Base-by-base conservation (phyloP, 2,888 invertebrate genomes). In the Zhuqinia jingwanae region DNA sequence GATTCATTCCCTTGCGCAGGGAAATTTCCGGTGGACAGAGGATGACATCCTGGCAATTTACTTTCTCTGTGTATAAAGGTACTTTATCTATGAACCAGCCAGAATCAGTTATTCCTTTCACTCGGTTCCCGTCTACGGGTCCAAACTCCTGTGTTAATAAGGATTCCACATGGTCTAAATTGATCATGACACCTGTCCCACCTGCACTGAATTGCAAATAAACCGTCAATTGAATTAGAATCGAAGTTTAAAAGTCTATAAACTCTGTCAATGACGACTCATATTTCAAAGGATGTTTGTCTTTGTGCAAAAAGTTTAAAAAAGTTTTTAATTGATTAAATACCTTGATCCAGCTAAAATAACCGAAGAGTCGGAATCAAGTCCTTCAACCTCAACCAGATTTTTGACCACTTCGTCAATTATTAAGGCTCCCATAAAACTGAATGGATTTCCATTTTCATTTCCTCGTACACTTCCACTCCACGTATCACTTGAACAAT, bases 401-500 rank as follows among this genome's bases (percentile, higher is more conserved):
- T 95, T 95, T 88, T 93, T 93, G 45, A 95, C 93, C 22, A 95
- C 94, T 92, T 97, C 96, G 73, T 95, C 95, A 27, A 98, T 95
- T 78, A 98, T 96, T 85, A 95, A 93, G 0, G 97, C 95, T 0
- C 98, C 98, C 94, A 97, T 95, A 92, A 98, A 98, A 45, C 96
- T 95, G 92, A 97, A 97, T 42, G 75, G 82, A 91, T 94, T 94
- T 25, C 94, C 95, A 89, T 94, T 94, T 1, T 93, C 92, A 91
- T 94, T 94, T 30, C 94, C 95, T 88, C 94, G 93, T 0, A 93
- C 92, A 8, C 96, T 95, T 0, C 98, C 98, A 88, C 96, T 97
- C 98, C 98, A 98, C 90, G 97, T 96, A 92, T 98, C 98, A 92
- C 98, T 98, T 89, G 97, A 97, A 93, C 98, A 98, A 92, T 98